phyloP scores from a whole-genome alignment of 37 sponge, comb jelly and placozoan species.

The Cliona cf. orientalis region DNA sequence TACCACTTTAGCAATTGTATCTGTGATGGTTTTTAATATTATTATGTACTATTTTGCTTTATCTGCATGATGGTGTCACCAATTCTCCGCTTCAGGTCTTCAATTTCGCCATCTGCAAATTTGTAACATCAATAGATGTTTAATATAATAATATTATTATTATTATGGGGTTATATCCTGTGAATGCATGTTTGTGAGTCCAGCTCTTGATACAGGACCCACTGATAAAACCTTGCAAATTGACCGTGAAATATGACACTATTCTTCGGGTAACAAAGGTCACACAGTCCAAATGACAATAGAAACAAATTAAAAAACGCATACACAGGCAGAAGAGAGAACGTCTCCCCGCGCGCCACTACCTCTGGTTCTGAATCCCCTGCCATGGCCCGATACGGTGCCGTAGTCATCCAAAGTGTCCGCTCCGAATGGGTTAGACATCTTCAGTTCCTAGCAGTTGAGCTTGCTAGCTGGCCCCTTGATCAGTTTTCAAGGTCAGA shows the following conservation, averaged over 20 bases:
- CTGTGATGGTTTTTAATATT: not conserved
- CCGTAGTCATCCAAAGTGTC: slow-evolving; percentile 35
- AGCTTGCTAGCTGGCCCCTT: not conserved
- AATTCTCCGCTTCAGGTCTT: not conserved
- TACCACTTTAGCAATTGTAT: not conserved
- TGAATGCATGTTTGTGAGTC: too few relatives aligned
- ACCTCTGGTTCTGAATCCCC: not conserved
- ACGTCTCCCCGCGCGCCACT: too few relatives aligned
- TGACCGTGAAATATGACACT: too few relatives aligned
- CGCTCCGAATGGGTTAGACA: slow-evolving; percentile 35
- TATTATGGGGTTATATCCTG: too few relatives aligned
- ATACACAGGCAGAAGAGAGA: too few relatives aligned
- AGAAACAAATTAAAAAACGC: too few relatives aligned
- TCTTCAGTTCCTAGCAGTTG: not conserved
- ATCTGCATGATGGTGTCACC: slow-evolving; percentile 10
- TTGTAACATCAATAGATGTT: not conserved
- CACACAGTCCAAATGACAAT: too few relatives aligned
- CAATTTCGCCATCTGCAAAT: slow-evolving; percentile 48
- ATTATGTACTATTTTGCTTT: not conserved
- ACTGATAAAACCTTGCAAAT: too few relatives aligned
- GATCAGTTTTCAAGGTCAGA: too few relatives aligned
- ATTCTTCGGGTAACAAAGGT: too few relatives aligned
- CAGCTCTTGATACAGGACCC: too few relatives aligned
- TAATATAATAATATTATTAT: not conserved
- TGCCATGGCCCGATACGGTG: slow-evolving; percentile 11